Conservation (phyloP, 2,113 vertebrate species). For the Zingel zingel region DNA sequence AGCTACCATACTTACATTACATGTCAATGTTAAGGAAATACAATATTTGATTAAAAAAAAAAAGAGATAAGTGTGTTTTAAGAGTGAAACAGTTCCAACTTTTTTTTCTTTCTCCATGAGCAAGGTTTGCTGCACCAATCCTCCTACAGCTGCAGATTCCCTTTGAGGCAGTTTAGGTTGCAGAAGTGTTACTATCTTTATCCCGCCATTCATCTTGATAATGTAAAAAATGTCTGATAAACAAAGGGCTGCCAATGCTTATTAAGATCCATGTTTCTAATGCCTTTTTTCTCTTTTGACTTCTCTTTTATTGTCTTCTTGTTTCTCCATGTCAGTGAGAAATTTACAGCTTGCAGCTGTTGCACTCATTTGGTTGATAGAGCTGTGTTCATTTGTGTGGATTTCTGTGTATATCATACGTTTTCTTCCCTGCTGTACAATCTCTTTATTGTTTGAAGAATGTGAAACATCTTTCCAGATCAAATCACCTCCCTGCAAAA, state of each 20-base stretch:
- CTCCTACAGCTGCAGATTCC: slow-evolving; percentile 43
- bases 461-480: slow-evolving; percentile 30
- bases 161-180: slow-evolving; percentile 42
- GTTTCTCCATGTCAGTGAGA: slow-evolving; percentile 40
- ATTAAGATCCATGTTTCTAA: slow-evolving; percentile 65
- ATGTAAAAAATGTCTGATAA: slow-evolving; percentile 59
- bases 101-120: neutral
- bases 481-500: slow-evolving; percentile 19
- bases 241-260: slow-evolving; percentile 50
- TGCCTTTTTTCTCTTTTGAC: slow-evolving; percentile 34
- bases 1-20: slow-evolving; percentile 25
- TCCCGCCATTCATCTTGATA: slow-evolving; percentile 66
- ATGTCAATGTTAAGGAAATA: slow-evolving; percentile 39
- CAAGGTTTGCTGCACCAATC: slow-evolving; percentile 20
- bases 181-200: slow-evolving; percentile 54
- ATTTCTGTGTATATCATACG: slow-evolving; percentile 30
- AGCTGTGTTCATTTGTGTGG: slow-evolving; percentile 50
- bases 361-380: slow-evolving; percentile 48
- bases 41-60: slow-evolving; percentile 28
- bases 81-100: slow-evolving; percentile 9
- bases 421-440: neutral
- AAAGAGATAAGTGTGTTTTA: slow-evolving; percentile 13
- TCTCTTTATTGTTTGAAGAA: slow-evolving; percentile 25
- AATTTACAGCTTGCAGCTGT: slow-evolving; percentile 75
- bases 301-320: slow-evolving; percentile 25